Evolutionary conservation across 2,113 vertebrate species (phyloP).

Genomic region (Nothoprocta pentlandii): DNA sequence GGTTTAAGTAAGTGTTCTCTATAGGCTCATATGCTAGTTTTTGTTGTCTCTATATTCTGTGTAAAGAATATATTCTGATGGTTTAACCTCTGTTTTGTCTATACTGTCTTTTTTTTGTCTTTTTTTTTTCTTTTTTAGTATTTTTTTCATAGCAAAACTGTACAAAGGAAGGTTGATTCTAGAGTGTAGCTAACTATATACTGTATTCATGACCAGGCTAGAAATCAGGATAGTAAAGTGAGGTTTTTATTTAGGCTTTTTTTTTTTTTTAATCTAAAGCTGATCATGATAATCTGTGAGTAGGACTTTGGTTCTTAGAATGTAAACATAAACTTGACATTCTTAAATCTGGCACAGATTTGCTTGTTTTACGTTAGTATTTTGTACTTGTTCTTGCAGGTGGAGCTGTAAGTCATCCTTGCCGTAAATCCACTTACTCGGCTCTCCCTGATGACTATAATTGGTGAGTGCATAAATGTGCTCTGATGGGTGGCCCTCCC

Average conservation of each 20-base stretch:
- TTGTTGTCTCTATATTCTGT: not conserved
- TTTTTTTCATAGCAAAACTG: not conserved
- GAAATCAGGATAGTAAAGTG: not conserved
- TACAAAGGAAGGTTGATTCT: not conserved
- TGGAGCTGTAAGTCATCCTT: conserved; percentile 37
- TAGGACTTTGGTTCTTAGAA: not conserved
- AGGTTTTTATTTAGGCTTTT: not conserved
- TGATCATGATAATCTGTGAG: not conserved
- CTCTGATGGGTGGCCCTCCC: not conserved
- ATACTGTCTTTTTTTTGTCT: too few relatives aligned
- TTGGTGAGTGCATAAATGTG: conserved; percentile 73
- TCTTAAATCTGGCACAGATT: not conserved
- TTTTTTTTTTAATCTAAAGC: not conserved
- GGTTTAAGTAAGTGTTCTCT: not conserved
- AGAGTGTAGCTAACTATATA: not conserved
- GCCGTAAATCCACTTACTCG: conserved; percentile 76
- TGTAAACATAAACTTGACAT: not conserved
- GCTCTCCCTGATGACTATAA: conserved; percentile 86
- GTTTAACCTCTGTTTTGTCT: not conserved
- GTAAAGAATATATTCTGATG: not conserved
- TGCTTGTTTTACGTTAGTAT: not conserved
- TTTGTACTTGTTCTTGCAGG: conserved; percentile 56
- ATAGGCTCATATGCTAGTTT: not conserved
- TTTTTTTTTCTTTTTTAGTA: too few relatives aligned
- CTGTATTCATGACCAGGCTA: not conserved